A percentile compares a stretch with the other conserved stretches of the same genome.
These are phyloP conservation scores for Tursiops truncatus DNA, from an alignment of 2,113 vertebrate genomes.

Conservation along the genomic window DNA sequence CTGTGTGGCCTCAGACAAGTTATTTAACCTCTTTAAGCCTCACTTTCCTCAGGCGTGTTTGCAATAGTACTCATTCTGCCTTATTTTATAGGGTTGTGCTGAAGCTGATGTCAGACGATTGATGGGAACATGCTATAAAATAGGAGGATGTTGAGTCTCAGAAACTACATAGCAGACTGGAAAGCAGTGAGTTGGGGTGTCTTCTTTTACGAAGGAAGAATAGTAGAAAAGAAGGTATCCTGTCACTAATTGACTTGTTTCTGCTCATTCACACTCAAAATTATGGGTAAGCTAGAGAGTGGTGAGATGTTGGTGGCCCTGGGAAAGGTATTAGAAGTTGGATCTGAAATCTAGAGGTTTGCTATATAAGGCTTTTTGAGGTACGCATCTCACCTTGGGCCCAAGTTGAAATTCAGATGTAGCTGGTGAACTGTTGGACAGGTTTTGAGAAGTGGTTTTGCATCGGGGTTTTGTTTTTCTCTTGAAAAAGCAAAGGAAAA, in stretches of 20 bases:
- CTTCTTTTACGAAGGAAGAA: neutral
- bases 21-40: neutral
- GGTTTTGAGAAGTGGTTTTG: neutral
- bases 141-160: neutral
- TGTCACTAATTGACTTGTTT: neutral
- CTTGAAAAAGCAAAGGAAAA: neutral
- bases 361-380: neutral
- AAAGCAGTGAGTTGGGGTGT: neutral
- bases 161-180: neutral
- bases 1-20: neutral
- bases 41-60: neutral
- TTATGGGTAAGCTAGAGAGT: neutral
- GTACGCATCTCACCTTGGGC: neutral
- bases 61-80: neutral
- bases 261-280: neutral
- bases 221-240: neutral
- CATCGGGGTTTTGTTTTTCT: neutral
- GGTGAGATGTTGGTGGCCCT: neutral
- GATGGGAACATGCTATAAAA: neutral
- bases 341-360: constrained; percentile 14
- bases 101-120: neutral
- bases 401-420: neutral
- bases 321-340: neutral
- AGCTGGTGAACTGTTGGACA: neutral
- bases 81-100: neutral